Evolutionary conservation across 2,797 vertebrate species (phyloP), one percentile per base, ranked within the genome.

Genomic region (Amniataba percoides): DNA sequence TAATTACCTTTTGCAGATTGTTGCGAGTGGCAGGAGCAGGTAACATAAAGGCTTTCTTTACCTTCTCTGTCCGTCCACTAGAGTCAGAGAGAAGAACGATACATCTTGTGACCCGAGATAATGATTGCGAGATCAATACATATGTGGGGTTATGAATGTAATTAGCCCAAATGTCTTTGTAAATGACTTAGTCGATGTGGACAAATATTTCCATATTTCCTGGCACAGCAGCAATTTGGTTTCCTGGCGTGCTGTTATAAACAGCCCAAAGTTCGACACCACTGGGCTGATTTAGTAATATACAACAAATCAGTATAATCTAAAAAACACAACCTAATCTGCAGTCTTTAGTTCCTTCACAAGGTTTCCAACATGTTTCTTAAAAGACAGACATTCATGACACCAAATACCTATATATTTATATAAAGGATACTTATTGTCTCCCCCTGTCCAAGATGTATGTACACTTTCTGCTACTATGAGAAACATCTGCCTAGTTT

Each of bases 41-140:
- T 65, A 70, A 56, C 31, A 34, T 31, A 13, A 57, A 34, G 11
- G 36, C 15, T 77, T 58, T 45, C 40, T 7, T 45, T 34, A 10
- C 6, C n/a, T 57, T 51, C 58, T 12, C 34, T 34, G 19, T 63
- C 15, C 0, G 7, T 27, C 25, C 23, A 27, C 11, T 42, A 27
- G 16, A 40, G n/a, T 51, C 36, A 51, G 4, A 45, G 7, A 34
- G 3, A 18, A 34, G 4, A 45, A 19, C 16, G 12, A 10, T 39
- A 11, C 31, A 19, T 25, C 46, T 55, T 42, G 18, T 74, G 36
- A 63, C 64, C 21, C 25, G 6, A 58, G 31, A 52, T 36, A 43
- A 19, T 46, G 21, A 61, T 40, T 42, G n/a, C 25, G 21, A 42
- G 14, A 64, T 42, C 14, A 46, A 18, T 25, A 13, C 3, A 69